A percentile compares a stretch with the other conserved stretches of the same genome.
phyloP scores from a whole-genome alignment of 2,113 vertebrate genomes.

The Brachyistius frenatus region DNA sequence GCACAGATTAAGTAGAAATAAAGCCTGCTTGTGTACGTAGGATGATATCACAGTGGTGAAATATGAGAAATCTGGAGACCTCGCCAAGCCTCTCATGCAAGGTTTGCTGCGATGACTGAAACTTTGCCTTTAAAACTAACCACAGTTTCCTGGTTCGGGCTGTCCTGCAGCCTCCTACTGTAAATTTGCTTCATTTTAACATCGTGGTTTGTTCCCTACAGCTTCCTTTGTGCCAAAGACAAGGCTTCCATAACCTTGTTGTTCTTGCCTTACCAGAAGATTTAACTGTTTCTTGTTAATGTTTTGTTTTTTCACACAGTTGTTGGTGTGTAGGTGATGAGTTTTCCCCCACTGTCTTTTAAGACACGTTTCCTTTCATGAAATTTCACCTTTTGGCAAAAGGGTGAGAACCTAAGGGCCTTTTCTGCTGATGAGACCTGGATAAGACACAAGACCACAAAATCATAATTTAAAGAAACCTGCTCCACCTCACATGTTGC shows the following conservation, averaged over 20 bases:
- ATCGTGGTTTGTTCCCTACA: not conserved
- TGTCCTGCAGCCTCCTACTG: not conserved
- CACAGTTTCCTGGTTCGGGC: not conserved
- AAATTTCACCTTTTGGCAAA: not conserved
- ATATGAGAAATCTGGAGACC: not conserved
- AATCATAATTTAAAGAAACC: not conserved
- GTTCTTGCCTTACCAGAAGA: not conserved
- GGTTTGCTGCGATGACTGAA: not conserved
- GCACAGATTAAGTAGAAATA: not conserved
- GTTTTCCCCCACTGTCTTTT: not conserved
- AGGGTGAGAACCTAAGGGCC: not conserved
- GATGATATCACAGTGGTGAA: not conserved
- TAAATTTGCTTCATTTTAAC: not conserved
- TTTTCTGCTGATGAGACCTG: not conserved
- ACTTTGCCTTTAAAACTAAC: not conserved
- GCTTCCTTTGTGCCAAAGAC: not conserved
- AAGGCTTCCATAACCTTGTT: not conserved
- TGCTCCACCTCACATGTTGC: not conserved
- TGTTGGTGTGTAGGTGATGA: not conserved
- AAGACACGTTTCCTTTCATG: not conserved
- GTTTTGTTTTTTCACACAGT: not conserved
- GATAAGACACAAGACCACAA: not conserved
- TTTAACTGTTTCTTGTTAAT: not conserved
- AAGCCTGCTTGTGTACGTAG: not conserved
- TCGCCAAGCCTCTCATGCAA: not conserved